Evolutionary conservation across 2,113 vertebrate genomes (phyloP).

Genomic region (Hippocampus barbouri): DNA sequence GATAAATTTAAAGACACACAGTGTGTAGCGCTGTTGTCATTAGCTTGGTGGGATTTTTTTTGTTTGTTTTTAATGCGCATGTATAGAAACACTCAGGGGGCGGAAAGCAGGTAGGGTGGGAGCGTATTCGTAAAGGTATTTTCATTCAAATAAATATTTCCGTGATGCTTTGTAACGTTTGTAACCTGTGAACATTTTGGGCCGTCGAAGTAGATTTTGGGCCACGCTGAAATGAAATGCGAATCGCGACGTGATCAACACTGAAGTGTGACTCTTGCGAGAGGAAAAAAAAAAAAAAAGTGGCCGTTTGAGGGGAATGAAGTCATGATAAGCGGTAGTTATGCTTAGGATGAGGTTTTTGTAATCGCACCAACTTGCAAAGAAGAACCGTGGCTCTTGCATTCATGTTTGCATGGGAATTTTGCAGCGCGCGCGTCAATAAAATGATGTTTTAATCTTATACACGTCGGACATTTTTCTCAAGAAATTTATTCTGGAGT

Average conservation of each 20-base stretch:
- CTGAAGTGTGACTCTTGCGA: not conserved
- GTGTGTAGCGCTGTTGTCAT: constrained; percentile 54
- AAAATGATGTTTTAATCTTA: not conserved
- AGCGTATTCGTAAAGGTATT: not conserved
- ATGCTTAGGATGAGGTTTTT: too few relatives aligned
- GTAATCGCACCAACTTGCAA: not conserved
- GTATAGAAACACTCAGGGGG: constrained; percentile 72
- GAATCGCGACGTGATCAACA: not conserved
- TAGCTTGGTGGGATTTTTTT: constrained; percentile 47
- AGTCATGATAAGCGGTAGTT: too few relatives aligned
- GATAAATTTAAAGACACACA: constrained; percentile 28
- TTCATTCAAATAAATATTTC: constrained; percentile 43
- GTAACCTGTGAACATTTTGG: constrained; percentile 65
- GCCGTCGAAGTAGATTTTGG: constrained; percentile 29
- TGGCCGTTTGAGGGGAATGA: not conserved
- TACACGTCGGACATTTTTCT: not conserved
- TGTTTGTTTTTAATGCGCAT: constrained; percentile 67
- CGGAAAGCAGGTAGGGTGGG: constrained; percentile 30
- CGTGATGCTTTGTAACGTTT: constrained; percentile 59
- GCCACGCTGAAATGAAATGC: not conserved
- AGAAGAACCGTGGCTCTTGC: not conserved
- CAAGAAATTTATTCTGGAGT: not conserved
- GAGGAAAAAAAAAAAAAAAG: not conserved
- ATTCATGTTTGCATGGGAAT: not conserved
- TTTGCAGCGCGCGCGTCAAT: not conserved